Evolutionary conservation across 2,113 vertebrate species (phyloP).

Genomic region (Ornithorhynchus anatinus): DNA sequence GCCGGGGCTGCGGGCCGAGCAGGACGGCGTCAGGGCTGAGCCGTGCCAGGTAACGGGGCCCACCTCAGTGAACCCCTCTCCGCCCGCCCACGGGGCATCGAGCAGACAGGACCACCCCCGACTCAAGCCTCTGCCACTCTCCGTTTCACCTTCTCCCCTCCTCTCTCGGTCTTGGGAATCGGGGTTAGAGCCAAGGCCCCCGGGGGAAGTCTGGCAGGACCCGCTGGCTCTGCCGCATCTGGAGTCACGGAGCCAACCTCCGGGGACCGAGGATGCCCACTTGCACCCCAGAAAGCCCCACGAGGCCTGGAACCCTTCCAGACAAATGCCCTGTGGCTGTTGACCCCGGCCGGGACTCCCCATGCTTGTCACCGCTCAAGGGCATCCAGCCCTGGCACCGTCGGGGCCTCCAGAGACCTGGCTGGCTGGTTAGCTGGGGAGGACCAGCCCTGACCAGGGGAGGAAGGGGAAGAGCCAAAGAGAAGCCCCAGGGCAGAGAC

Average conservation of each 20-base stretch:
- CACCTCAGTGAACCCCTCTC: constrained; percentile 52
- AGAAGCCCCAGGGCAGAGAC: too few species aligned
- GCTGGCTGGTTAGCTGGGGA: too few species aligned
- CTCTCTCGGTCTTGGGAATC: constrained; percentile 61
- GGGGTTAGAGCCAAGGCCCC: constrained; percentile 59
- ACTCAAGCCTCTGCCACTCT: not conserved
- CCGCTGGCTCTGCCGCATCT: not conserved
- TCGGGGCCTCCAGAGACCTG: too few species aligned
- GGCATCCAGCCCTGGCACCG: too few species aligned
- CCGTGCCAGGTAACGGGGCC: constrained; percentile 79
- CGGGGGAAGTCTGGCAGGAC: not conserved
- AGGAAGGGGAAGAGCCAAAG: not conserved
- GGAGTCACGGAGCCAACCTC: too few species aligned
- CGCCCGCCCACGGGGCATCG: not conserved
- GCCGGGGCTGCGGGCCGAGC: constrained; percentile 72
- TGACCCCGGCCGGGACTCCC: too few species aligned
- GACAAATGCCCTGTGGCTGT: too few species aligned
- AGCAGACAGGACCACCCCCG: too few species aligned
- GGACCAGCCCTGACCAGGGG: not conserved
- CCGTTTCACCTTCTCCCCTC: constrained; percentile 24
- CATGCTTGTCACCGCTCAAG: too few species aligned
- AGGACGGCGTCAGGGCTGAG: constrained; percentile 67
- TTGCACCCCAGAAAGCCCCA: too few species aligned
- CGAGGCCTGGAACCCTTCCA: too few species aligned
- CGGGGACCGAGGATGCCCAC: too few species aligned